phyloP scores from a whole-genome alignment of 2,888 invertebrate genomes.

The Dromius quadrimaculatus region DNA sequence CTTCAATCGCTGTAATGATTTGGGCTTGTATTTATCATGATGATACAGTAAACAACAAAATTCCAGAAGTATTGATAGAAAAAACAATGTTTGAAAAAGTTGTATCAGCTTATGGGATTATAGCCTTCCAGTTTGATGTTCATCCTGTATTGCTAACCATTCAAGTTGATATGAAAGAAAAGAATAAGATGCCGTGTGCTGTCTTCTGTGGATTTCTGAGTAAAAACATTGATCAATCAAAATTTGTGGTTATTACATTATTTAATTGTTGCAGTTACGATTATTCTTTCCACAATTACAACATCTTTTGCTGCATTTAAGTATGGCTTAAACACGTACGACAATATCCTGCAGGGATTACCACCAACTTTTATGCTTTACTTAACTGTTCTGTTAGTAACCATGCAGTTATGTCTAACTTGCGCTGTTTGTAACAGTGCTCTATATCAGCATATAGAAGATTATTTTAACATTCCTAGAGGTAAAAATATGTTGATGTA shows the following conservation, averaged over 20 bases:
- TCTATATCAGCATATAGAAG: conserved; percentile 86
- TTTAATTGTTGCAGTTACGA: conserved; percentile 33
- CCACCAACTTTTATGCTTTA: conserved; percentile 75
- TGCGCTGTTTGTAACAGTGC: conserved; percentile 84
- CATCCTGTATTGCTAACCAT: conserved; percentile 89
- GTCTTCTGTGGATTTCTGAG: conserved; percentile 78
- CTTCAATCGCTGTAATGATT: conserved; percentile 74
- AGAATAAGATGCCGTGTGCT: conserved; percentile 78
- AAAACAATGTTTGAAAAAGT: conserved; percentile 66
- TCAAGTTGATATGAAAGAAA: conserved; percentile 91
- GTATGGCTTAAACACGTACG: conserved; percentile 69
- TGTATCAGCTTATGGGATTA: conserved; percentile 75
- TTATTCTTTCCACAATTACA: conserved; percentile 73
- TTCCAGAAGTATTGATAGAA: conserved; percentile 62
- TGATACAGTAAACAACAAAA: conserved; percentile 60
- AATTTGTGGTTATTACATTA: not conserved
- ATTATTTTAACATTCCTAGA: conserved; percentile 78
- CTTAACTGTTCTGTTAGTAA: conserved; percentile 79
- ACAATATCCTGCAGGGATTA: conserved; percentile 77
- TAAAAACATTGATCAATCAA: too few species aligned
- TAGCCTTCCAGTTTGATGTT: conserved; percentile 83
- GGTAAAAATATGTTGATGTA: conserved; percentile 67
- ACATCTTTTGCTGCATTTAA: conserved; percentile 73
- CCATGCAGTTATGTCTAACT: conserved; percentile 82
- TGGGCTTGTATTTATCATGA: conserved; percentile 75